Conservation (phyloP, 2,113 vertebrate genomes). For the Phalacrocorax carbo region DNA sequence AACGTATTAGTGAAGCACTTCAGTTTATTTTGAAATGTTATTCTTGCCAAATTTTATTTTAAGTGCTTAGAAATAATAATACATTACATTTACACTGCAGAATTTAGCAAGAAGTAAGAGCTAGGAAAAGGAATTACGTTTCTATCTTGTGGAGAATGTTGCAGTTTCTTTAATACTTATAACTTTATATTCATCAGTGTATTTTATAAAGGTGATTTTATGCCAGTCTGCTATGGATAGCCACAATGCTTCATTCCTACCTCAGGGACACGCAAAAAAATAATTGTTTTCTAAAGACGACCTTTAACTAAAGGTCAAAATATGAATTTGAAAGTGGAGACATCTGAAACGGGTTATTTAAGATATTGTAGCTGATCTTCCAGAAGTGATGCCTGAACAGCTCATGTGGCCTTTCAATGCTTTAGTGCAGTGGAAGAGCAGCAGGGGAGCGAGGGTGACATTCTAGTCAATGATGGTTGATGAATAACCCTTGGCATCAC, state of each 20-base stretch:
- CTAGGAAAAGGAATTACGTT: background rate
- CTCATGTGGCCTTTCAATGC: background rate
- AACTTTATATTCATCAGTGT: background rate
- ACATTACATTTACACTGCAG: background rate
- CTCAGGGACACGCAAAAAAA: background rate
- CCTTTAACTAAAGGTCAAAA: background rate
- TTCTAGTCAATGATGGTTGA: background rate
- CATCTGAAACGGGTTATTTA: background rate
- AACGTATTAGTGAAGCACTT: background rate
- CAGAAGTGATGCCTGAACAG: background rate
- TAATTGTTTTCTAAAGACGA: background rate
- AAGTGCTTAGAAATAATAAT: background rate
- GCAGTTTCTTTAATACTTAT: background rate
- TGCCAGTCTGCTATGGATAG: background rate
- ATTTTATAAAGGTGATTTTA: background rate
- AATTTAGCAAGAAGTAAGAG: background rate
- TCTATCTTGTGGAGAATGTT: background rate
- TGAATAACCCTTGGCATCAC: background rate
- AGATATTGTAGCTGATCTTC: background rate
- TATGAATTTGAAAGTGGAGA: background rate
- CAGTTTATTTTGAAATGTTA: background rate
- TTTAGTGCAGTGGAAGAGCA: background rate
- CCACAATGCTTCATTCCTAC: background rate
- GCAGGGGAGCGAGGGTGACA: background rate
- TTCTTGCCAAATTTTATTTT: background rate